Percentiles rank a stretch among this genome's conserved stretches.
Conservation (phyloP, 2,888 invertebrate species). For the Agrilus biguttatus region DNA sequence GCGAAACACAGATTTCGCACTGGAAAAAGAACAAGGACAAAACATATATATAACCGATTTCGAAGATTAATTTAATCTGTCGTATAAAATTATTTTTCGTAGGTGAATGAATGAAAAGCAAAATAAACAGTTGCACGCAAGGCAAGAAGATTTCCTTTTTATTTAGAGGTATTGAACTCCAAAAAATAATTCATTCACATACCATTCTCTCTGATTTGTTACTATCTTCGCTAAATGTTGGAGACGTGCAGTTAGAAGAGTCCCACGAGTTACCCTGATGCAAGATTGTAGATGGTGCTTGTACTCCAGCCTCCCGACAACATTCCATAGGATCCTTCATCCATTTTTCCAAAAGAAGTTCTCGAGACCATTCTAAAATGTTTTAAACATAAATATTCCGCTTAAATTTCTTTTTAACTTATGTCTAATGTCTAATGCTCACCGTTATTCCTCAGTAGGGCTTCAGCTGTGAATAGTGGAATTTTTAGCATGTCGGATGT, state of each 20-base stretch:
- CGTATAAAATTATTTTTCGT: no score
- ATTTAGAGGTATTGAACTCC: no score
- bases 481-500: slow-evolving; percentile 58
- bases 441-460: slow-evolving; percentile 51
- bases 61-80: neutral
- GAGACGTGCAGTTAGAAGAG: slow-evolving; percentile 20
- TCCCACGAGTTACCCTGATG: slow-evolving; percentile 27
- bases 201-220: slow-evolving; percentile 23
- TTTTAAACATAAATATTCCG: neutral
- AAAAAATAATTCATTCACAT: slow-evolving; percentile 6
- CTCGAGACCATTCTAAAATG: slow-evolving; percentile 49
- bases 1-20: slow-evolving; percentile 46
- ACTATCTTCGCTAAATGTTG: slow-evolving; percentile 18
- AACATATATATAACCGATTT: neutral
- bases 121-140: no score
- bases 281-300: slow-evolving; percentile 40
- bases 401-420: neutral
- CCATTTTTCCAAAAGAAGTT: slow-evolving; percentile 50
- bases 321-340: slow-evolving; percentile 49
- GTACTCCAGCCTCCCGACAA: slow-evolving; percentile 50
- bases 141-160: no score
- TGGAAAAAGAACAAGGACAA: slow-evolving; percentile 17
- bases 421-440: slow-evolving; percentile 11
- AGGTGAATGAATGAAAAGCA: no score
- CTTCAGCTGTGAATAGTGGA: slow-evolving; percentile 54